Base-by-base conservation (phyloP, 2,797 vertebrate genomes). In the Sebastes alutus region DNA sequence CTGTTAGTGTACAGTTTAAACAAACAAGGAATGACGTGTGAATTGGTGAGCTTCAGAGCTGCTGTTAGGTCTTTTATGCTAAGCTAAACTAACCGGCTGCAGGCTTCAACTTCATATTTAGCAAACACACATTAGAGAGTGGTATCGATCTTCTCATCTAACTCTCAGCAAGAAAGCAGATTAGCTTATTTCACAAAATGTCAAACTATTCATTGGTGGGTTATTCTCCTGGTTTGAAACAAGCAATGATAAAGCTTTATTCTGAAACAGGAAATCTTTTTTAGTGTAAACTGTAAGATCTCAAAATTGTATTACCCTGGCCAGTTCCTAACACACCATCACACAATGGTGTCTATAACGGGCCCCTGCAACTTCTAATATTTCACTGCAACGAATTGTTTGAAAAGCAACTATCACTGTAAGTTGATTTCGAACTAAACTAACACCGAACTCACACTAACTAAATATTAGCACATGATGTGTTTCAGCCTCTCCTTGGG, bases 381-480 rank as follows among this genome's bases (percentile, higher is more conserved):
- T 82, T 89, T 83, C 77, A 84, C 32, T 70, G 59, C 23, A 75
- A 76, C 42, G 56, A 42, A 85, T 64, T 73, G 75, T 89, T 87
- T 87, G 55, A 87, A 83, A 75, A 83, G 73, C 71, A 91, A 88
- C 78, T 87, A 91, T 85, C 67, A 62, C n/a, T 30, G 60, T 75
- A 66, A 90, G 89, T 85, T 74, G 33, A 88, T 88, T 92, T 82
- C 81, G 5, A 80, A 81, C 67, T 76, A 80, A 73, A 83, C 72
- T 33, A 83, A 89, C 90, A 88, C 81, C 3, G 77, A 92, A 85
- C 80, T 81, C 59, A 69, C 64, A 68, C 73, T 27, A 78, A 82
- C 66, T 71, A 90, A 89, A 91, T 85, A 90, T 93, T 86, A 83
- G 72, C 77, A 71, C 75, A 78, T 29, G 27, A 55, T 85, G 81